phyloP scores from a whole-genome alignment of 1,140 invertebrate species.

The Magallana gigas region DNA sequence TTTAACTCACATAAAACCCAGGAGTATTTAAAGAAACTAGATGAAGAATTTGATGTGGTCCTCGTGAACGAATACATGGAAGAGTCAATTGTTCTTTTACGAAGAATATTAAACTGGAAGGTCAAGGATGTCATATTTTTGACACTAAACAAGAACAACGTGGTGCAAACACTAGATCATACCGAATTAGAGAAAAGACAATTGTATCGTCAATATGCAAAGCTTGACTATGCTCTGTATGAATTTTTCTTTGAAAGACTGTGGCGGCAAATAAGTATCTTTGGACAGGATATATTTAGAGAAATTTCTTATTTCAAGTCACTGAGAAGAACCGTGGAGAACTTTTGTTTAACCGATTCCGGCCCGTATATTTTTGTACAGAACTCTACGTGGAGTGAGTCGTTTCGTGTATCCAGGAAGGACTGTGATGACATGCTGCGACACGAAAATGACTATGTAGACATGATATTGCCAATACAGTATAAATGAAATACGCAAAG shows the following conservation, averaged over 20 bases:
- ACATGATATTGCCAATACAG: neutral
- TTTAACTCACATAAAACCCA: slow-evolving; percentile 44
- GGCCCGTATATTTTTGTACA: no score
- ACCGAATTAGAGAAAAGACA: slow-evolving; percentile 29
- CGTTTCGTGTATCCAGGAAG: no score
- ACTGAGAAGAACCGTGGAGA: neutral
- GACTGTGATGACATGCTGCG: no score
- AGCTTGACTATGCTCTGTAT: slow-evolving; percentile 63
- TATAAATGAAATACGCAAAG: no score
- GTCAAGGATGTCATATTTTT: slow-evolving; percentile 77
- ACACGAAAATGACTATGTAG: neutral
- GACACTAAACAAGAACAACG: slow-evolving; percentile 47
- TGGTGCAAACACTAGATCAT: neutral
- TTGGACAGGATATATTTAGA: slow-evolving; percentile 57
- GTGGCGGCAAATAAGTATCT: slow-evolving; percentile 52
- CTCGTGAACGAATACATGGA: slow-evolving; percentile 81
- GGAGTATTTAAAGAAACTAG: slow-evolving; percentile 52
- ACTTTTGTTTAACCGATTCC: no score
- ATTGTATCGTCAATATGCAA: slow-evolving; percentile 49
- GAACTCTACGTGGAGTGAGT: no score
- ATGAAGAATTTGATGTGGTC: slow-evolving; percentile 79
- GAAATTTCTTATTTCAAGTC: slow-evolving; percentile 55
- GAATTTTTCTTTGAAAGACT: slow-evolving; percentile 58
- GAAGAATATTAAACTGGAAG: slow-evolving; percentile 80
- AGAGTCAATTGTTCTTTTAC: slow-evolving; percentile 80